A percentile compares a stretch with the other conserved stretches of the same genome.
These are phyloP conservation scores for Drosophila gaucha DNA, from an alignment of 2,888 invertebrate genomes.

Conservation along the genomic window DNA sequence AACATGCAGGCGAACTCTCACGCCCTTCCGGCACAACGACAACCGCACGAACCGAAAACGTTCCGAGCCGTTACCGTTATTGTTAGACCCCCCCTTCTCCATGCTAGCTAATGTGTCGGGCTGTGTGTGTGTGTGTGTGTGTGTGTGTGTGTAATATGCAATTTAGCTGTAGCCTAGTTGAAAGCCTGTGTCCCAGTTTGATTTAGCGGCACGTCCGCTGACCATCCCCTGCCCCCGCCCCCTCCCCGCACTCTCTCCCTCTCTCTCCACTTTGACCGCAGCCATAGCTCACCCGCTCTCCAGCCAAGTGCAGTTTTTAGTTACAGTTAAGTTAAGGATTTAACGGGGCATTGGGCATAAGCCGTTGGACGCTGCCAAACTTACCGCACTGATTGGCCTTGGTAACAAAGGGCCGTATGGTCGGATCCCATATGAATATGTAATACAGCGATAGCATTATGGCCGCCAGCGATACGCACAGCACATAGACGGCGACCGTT, in stretches of 20 bases:
- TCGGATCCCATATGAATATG: constrained; percentile 96
- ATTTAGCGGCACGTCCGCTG: constrained; percentile 24
- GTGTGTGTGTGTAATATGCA: constrained; percentile 24
- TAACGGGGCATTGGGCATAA: background rate
- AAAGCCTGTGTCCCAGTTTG: constrained; percentile 43
- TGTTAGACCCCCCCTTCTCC: constrained; percentile 11
- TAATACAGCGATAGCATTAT: constrained; percentile 97
- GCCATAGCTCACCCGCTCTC: background rate
- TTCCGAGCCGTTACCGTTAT: constrained; percentile 49
- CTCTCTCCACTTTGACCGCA: background rate
- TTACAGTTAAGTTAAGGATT: constrained; percentile 1
- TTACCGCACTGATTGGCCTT: constrained; percentile 84
- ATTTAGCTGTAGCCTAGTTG: constrained; percentile 52
- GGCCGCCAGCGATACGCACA: constrained; percentile 96
- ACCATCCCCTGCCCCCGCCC: constrained; percentile 18
- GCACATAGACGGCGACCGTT: constrained; percentile 96
- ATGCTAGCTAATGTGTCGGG: background rate
- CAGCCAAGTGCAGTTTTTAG: background rate
- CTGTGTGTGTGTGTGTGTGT: background rate
- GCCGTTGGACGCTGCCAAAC: constrained; percentile 30
- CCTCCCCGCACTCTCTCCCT: background rate
- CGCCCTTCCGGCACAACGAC: constrained; percentile 49
- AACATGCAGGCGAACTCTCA: constrained; percentile 38
- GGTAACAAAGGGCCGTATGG: constrained; percentile 85
- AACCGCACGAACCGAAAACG: constrained; percentile 21